phyloP scores from a whole-genome alignment of 2,113 vertebrate genomes.

The Atractosteus spatula region DNA sequence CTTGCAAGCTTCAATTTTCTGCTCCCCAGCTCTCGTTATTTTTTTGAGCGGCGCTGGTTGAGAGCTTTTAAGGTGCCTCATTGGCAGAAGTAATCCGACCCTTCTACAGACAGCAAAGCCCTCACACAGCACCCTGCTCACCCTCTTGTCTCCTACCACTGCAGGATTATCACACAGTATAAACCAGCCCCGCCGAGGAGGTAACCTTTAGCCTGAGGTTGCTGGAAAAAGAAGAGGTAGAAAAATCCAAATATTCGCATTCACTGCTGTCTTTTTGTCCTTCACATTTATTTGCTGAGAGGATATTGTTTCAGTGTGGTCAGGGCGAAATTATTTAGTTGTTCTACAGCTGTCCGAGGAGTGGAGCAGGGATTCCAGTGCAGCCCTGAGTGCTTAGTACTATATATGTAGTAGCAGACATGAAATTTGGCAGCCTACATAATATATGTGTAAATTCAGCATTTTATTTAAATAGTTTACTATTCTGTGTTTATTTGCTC shows the following conservation, averaged over 20 bases:
- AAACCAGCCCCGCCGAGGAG: conserved; percentile 11
- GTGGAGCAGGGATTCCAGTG: not conserved
- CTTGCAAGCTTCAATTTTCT: conserved; percentile 9
- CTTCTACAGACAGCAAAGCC: conserved; percentile 11
- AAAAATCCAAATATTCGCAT: not conserved
- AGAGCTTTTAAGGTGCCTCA: conserved; percentile 10
- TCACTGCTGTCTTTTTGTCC: not conserved
- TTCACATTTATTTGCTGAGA: not conserved
- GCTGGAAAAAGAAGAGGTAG: not conserved
- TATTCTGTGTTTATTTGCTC: no score
- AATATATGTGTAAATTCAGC: no score
- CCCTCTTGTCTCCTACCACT: not conserved
- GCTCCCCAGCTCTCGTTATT: not conserved
- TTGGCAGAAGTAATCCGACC: conserved; percentile 9
- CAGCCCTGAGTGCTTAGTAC: not conserved
- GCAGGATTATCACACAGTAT: conserved; percentile 15
- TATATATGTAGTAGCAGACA: not conserved
- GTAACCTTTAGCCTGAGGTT: conserved; percentile 8
- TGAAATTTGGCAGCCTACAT: not conserved
- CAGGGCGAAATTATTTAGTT: not conserved
- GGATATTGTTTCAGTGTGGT: not conserved
- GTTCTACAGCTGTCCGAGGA: not conserved
- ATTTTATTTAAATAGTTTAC: no score
- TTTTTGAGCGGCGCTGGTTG: not conserved
- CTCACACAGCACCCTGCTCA: conserved; percentile 1